These are phyloP conservation scores for Ceratosolen solmsi DNA, from an alignment of 1,140 invertebrate genomes.

Conservation along the genomic window DNA sequence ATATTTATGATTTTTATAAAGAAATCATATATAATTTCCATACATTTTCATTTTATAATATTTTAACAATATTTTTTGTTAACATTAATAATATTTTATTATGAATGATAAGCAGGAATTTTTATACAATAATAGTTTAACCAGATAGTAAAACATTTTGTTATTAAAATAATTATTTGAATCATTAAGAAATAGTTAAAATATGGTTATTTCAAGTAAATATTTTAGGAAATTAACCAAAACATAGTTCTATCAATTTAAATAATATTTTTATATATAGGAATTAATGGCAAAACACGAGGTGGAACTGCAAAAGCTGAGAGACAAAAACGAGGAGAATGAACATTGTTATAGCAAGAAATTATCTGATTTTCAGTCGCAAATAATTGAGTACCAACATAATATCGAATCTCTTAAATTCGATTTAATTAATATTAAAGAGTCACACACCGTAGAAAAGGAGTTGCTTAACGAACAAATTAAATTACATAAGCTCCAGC, in stretches of 20 bases:
- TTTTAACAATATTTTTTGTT: too few species aligned
- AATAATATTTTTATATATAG: too few species aligned
- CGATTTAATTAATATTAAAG: constrained; percentile 60
- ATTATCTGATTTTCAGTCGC: constrained; percentile 65
- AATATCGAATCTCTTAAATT: constrained; percentile 66
- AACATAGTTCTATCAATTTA: too few species aligned
- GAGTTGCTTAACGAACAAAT: constrained; percentile 65
- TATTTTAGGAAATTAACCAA: too few species aligned
- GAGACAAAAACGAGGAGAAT: constrained; percentile 63
- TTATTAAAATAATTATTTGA: constrained; percentile 24
- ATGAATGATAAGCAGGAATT: too few species aligned
- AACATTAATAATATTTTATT: too few species aligned
- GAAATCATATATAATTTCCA: too few species aligned
- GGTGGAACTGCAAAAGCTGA: constrained; percentile 57
- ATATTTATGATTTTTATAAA: too few species aligned
- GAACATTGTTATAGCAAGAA: constrained; percentile 67
- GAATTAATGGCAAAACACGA: constrained; percentile 59
- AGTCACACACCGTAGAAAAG: constrained; percentile 60
- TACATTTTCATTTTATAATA: too few species aligned
- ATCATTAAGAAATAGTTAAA: not conserved
- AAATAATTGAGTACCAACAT: constrained; percentile 65
- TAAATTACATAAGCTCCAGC: constrained; percentile 62
- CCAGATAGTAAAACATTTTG: too few species aligned
- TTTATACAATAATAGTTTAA: too few species aligned
- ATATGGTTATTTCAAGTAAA: not conserved